phyloP scores from a whole-genome alignment of 1,140 invertebrate species.

The Globodera rostochiensis region DNA sequence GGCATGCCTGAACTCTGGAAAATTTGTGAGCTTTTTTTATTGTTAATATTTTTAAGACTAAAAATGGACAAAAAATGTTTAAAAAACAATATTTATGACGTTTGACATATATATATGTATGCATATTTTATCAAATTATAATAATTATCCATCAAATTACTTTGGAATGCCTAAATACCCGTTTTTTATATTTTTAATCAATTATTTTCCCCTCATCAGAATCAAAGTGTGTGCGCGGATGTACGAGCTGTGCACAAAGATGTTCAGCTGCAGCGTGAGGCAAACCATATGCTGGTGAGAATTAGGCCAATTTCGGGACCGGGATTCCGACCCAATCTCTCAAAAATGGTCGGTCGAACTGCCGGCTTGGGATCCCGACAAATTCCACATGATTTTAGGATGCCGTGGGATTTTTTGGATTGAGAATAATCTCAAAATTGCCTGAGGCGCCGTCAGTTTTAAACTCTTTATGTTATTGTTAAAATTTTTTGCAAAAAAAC shows the following conservation, averaged over 20 bases:
- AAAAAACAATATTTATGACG: too few species aligned
- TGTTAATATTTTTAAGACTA: too few species aligned
- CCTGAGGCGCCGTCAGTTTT: too few species aligned
- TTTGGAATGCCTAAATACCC: background rate
- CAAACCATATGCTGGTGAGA: constrained; percentile 24
- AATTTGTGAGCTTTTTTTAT: constrained; percentile 2
- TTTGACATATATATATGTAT: too few species aligned
- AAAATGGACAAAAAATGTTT: too few species aligned
- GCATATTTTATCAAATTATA: too few species aligned
- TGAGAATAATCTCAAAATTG: too few species aligned
- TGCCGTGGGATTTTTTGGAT: too few species aligned
- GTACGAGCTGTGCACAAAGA: constrained; percentile 42
- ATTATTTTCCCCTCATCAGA: background rate
- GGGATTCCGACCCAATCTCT: background rate
- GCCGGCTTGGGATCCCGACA: too few species aligned
- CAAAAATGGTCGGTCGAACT: background rate
- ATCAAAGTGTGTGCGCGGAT: constrained; percentile 40
- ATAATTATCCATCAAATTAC: constrained; percentile 12
- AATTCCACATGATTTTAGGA: too few species aligned
- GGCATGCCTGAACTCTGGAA: constrained; percentile 36
- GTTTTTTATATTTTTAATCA: constrained; percentile 19
- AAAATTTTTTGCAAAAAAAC: too few species aligned
- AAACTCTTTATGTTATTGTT: too few species aligned
- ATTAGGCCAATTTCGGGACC: background rate
- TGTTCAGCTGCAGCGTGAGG: constrained; percentile 44